A percentile compares a stretch with the other conserved stretches of the same genome.
These are phyloP conservation scores for Cephus spinipes DNA, from an alignment of 2,888 invertebrate genomes.

Conservation along the genomic window DNA sequence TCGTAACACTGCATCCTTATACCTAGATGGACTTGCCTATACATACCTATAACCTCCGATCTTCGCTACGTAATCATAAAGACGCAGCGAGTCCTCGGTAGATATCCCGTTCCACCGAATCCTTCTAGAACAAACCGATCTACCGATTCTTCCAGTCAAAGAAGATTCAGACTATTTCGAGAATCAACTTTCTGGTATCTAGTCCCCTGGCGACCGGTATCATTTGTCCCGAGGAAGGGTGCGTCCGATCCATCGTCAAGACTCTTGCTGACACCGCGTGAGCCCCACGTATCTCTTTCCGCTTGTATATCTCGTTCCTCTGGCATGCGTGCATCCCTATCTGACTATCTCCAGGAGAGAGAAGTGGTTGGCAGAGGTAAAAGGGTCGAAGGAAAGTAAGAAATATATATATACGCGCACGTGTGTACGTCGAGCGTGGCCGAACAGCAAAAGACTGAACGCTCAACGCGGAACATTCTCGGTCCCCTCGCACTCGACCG, in stretches of 20 bases:
- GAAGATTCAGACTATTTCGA: neutral
- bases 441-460: neutral
- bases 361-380: neutral
- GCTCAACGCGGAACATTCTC: neutral
- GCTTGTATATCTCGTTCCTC: neutral
- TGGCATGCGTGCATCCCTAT: slow-evolving; percentile 9
- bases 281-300: slow-evolving; percentile 3
- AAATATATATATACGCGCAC: neutral
- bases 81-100: too few relatives aligned
- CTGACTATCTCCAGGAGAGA: slow-evolving; percentile 4
- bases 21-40: slow-evolving; percentile 8
- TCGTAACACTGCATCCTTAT: slow-evolving; percentile 17
- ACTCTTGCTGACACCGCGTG: neutral
- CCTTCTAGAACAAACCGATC: neutral
- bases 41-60: neutral
- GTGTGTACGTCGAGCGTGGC: neutral
- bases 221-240: neutral
- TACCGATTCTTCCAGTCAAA: neutral
- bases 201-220: neutral
- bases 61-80: neutral
- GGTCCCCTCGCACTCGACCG: neutral
- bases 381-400: neutral
- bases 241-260: neutral
- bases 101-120: neutral
- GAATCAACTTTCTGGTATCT: neutral